Base-by-base conservation (phyloP, 2,113 vertebrate species). In the Salvelinus alpinus region DNA sequence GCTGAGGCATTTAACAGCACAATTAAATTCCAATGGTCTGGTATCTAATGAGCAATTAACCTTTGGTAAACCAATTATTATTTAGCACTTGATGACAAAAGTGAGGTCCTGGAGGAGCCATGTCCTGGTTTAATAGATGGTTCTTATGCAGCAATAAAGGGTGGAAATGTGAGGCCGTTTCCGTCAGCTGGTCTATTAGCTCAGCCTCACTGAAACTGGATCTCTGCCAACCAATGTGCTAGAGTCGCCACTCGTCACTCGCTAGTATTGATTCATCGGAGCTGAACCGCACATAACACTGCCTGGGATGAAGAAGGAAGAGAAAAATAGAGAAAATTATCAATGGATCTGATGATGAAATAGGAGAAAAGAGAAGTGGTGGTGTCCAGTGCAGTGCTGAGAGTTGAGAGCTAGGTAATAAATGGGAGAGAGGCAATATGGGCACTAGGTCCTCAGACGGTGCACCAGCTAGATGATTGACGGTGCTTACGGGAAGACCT, bases 1-100 rank as follows among this genome's bases (percentile, higher is more conserved):
- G 85, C 75, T 31, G 62, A 81, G 79, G 79, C 87, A 74, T 92
- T 93, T 93, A 92, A 92, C 85, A 80, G 91, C 84, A 85, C 90
- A 88, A 91, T 93, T 92, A 92, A 92, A 91, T 85, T 89, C 82
- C 88, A 91, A 88, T 87, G 78, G 91, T 74, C 74, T 76, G 73
- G 86, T 89, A 88, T 89, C 89, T 88, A 88, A 88, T 85, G 85
- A 89, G 89, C 91, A 90, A 91, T 94, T 93, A 93, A 93, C 92
- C 92, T 93, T 92, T 93, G 91, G 85, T 92, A 91, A 93, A 91
- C 85, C 90, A 92, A 93, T 92, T 92, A 91, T 88, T 90, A 90
- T 92, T 91, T 89, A 91, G 89, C 88, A 80, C 71, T 79, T 84
- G 86, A 91, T 83, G 88, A 90, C 90, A 91, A 90, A 90, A 88